A percentile compares a stretch with the other conserved stretches of the same genome.
Conservation (phyloP, 2,888 invertebrate species). For the Harpagoxenus sublaevis region DNA sequence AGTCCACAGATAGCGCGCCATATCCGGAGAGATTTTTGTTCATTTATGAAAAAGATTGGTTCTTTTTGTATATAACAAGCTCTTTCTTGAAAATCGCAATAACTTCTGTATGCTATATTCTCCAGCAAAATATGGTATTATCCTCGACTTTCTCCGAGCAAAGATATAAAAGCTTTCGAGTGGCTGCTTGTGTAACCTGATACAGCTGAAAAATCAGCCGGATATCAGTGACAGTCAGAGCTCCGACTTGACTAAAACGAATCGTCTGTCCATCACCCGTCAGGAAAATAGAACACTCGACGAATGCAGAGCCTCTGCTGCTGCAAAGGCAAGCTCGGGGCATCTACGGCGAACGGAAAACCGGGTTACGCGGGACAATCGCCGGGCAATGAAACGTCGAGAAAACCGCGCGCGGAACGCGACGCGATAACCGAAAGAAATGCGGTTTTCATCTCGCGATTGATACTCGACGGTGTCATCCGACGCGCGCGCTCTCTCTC, state of each 20-base stretch:
- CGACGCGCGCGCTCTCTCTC: neutral
- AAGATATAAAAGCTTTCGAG: slow-evolving; percentile 12
- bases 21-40: neutral
- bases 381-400: slow-evolving; percentile 24
- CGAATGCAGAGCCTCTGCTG: neutral
- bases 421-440: slow-evolving; percentile 39
- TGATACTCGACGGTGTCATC: slow-evolving; percentile 59
- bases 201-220: neutral
- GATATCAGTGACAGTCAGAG: neutral
- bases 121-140: neutral
- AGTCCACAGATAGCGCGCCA: neutral
- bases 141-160: neutral
- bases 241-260: slow-evolving; percentile 37
- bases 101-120: neutral
- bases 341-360: slow-evolving; percentile 1
- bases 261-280: slow-evolving; percentile 38
- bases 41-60: neutral
- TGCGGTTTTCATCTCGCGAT: slow-evolving; percentile 35
- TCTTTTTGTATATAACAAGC: neutral
- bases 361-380: slow-evolving; percentile 33
- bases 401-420: slow-evolving; percentile 8
- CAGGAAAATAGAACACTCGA: slow-evolving; percentile 42
- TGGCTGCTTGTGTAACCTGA: neutral
- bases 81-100: neutral
- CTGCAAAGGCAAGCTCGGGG: slow-evolving; percentile 1